A percentile compares a stretch with the other conserved stretches of the same genome.
Evolutionary conservation across 2,797 vertebrate genomes (phyloP).

Genomic region (Paramormyrops hopkinsi): DNA sequence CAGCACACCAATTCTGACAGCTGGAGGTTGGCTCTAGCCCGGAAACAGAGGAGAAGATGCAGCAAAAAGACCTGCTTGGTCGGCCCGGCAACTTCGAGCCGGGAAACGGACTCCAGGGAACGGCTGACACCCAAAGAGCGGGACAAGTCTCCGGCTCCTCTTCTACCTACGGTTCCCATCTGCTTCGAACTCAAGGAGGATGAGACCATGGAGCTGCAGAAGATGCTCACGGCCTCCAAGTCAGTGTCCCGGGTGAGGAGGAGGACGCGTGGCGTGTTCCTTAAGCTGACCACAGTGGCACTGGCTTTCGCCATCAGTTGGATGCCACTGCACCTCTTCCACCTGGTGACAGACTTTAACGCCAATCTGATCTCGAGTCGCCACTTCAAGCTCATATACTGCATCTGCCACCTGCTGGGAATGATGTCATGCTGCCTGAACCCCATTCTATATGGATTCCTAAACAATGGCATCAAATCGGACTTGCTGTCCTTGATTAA

Average conservation of each 20-base stretch:
- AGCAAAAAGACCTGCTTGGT: constrained; percentile 65
- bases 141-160: constrained; percentile 53
- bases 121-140: constrained; percentile 41
- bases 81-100: constrained; percentile 45
- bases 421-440: constrained; percentile 75
- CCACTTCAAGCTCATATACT: constrained; percentile 73
- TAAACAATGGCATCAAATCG: constrained; percentile 73
- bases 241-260: constrained; percentile 59
- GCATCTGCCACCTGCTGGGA: constrained; percentile 71
- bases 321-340: constrained; percentile 75
- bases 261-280: constrained; percentile 65
- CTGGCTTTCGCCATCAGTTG: constrained; percentile 69
- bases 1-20: constrained; percentile 38
- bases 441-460: constrained; percentile 72
- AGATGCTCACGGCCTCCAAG: constrained; percentile 47
- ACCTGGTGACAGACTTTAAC: constrained; percentile 70
- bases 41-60: constrained; percentile 62
- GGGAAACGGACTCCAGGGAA: constrained; percentile 28
- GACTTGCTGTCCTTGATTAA: constrained; percentile 64
- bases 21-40: constrained; percentile 54
- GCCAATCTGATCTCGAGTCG: constrained; percentile 71
- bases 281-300: constrained; percentile 66
- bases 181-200: constrained; percentile 70
- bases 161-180: constrained; percentile 64
- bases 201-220: constrained; percentile 46